Percentiles rank a stretch among this genome's conserved stretches.
phyloP scores from a whole-genome alignment of 2,888 invertebrate genomes.

The Monochamus alternatus region DNA sequence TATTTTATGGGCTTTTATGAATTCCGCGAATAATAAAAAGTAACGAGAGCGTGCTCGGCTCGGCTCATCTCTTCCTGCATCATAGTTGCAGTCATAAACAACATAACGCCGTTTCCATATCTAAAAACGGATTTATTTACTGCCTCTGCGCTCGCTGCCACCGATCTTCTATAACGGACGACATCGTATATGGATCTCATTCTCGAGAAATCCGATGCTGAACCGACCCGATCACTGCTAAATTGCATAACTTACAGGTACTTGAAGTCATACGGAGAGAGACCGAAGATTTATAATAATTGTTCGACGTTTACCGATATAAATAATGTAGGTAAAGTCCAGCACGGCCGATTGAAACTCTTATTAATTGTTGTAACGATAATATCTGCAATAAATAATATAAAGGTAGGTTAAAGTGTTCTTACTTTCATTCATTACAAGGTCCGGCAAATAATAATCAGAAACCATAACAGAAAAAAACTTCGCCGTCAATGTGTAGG shows the following conservation, averaged over 20 bases:
- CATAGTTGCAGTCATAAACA: slow-evolving; percentile 66
- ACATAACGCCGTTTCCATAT: slow-evolving; percentile 67
- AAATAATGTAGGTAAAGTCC: too few relatives aligned
- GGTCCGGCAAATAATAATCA: too few relatives aligned
- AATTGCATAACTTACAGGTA: slow-evolving; percentile 39
- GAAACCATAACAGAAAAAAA: too few relatives aligned
- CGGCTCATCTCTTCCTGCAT: slow-evolving; percentile 66
- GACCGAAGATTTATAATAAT: not conserved
- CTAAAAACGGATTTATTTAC: slow-evolving; percentile 68
- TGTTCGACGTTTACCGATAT: not conserved
- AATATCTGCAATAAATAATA: too few relatives aligned
- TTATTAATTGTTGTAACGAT: too few relatives aligned
- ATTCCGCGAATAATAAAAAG: slow-evolving; percentile 69
- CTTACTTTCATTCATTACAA: too few relatives aligned
- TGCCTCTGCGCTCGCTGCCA: slow-evolving; percentile 49
- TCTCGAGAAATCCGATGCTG: slow-evolving; percentile 42
- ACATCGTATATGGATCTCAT: slow-evolving; percentile 59
- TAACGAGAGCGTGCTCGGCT: slow-evolving; percentile 68
- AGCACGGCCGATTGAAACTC: too few relatives aligned
- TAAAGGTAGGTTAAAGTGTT: too few relatives aligned
- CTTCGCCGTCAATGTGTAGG: too few relatives aligned
- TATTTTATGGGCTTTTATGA: slow-evolving; percentile 63
- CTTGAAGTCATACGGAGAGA: not conserved
- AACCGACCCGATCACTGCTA: slow-evolving; percentile 40
- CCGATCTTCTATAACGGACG: slow-evolving; percentile 59